Conservation (phyloP, 2,888 invertebrate species). For the Boloria selene region DNA sequence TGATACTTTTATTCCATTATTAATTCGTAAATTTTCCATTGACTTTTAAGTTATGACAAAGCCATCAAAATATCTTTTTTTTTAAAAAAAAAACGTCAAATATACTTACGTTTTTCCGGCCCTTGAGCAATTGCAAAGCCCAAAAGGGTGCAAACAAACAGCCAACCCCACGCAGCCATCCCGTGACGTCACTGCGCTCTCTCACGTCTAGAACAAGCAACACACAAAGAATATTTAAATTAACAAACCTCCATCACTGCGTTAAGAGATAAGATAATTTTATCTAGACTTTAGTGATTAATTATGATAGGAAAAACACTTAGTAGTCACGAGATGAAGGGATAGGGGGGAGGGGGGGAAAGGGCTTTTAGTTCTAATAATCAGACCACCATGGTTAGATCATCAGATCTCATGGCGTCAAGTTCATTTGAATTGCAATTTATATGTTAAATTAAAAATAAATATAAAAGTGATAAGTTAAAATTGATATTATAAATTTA, state of each 20-base stretch:
- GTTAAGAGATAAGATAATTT: conserved; percentile 63
- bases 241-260: conserved; percentile 48
- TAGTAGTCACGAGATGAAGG: conserved; percentile 68
- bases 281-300: conserved; percentile 63
- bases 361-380: conserved; percentile 7
- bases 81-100: neutral
- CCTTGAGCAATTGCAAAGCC: conserved; percentile 55
- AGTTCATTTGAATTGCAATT: too few species aligned
- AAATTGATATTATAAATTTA: too few species aligned
- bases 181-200: conserved; percentile 47
- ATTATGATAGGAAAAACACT: conserved; percentile 74
- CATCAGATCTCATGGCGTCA: too few species aligned
- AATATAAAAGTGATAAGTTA: too few species aligned
- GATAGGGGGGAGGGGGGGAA: conserved; percentile 41
- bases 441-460: too few species aligned
- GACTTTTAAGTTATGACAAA: too few species aligned
- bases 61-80: too few species aligned
- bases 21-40: too few species aligned
- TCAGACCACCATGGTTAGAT: too few species aligned
- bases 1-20: too few species aligned
- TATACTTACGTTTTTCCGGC: conserved; percentile 63
- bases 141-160: conserved; percentile 50
- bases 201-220: conserved; percentile 55
- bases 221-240: conserved; percentile 53
- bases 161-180: conserved; percentile 47